Base-by-base conservation (phyloP, 2,113 vertebrate genomes). In the Ophiodon elongatus region DNA sequence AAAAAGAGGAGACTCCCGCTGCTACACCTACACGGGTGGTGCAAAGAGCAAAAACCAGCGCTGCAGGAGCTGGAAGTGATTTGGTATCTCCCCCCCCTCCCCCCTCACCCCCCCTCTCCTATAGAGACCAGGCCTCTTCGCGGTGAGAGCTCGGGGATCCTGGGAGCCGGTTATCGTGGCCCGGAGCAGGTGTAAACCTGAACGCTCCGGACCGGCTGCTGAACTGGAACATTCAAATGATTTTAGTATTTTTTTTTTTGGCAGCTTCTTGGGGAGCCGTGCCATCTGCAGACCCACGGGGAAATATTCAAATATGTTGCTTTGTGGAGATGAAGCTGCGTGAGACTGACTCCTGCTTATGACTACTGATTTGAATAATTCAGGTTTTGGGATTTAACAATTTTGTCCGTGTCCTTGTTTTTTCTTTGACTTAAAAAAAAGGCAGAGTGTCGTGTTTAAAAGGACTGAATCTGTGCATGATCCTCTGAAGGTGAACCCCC, bases 181-280 rank as follows among this genome's bases (percentile, higher is more conserved):
- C n/a, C n/a, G n/a, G n/a, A n/a, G n/a, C n/a, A n/a, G 73, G 82
- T 86, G 76, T 77, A 73, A 82, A 69, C 43, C 35, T 67, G 68
- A 86, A 84, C 69, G 79, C 71, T 5, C 39, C 15, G 47, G 70
- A 69, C 77, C 27, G 25, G 23, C n/a, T n/a, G n/a, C n/a, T n/a
- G n/a, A n/a, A n/a, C n/a, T 13, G 54, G 54, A 76, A 63, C 65
- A 76, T 54, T 69, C 14, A 63, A 65, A 79, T 35, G 3, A 29
- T 35, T n/a, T n/a, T n/a, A n/a, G n/a, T n/a, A n/a, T n/a, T 35
- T 35, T 45, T 62, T 82, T 73, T 10, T 29, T 11, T 81, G 75
- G 78, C 82, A 84, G 77, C 69, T 25, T 13, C 63, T 14, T 52
- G n/a, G n/a, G n/a, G n/a, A n/a, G n/a, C 10, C n/a, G 5, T 65